Percentiles rank a stretch among this genome's conserved stretches.
phyloP scores from a whole-genome alignment of 2,113 vertebrate genomes.

The Crypturellus undulatus region DNA sequence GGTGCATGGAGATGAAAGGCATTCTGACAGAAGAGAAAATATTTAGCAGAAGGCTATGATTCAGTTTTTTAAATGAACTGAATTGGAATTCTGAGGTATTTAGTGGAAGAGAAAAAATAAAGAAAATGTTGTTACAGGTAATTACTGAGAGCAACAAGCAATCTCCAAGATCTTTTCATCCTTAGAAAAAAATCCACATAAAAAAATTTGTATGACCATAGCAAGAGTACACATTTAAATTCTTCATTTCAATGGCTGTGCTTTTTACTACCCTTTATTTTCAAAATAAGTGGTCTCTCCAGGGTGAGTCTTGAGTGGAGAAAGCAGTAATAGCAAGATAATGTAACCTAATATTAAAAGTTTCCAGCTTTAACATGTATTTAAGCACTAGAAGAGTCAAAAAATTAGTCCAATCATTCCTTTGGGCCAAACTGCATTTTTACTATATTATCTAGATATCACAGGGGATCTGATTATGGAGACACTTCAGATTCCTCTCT shows the following conservation, averaged over 20 bases:
- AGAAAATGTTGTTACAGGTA: slow-evolving; percentile 11
- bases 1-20: background rate
- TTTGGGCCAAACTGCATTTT: slow-evolving; percentile 10
- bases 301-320: background rate
- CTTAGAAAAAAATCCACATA: slow-evolving; percentile 51
- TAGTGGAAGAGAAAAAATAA: background rate
- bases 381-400: background rate
- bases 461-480: background rate
- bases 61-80: slow-evolving; percentile 14
- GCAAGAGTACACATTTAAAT: slow-evolving; percentile 37
- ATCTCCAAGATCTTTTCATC: slow-evolving; percentile 8
- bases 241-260: slow-evolving; percentile 12
- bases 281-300: slow-evolving; percentile 5
- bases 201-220: slow-evolving; percentile 59
- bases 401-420: background rate
- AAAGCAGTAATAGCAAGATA: background rate
- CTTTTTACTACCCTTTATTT: slow-evolving; percentile 43
- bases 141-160: background rate
- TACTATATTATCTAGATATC: background rate
- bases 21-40: background rate
- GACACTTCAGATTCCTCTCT: background rate
- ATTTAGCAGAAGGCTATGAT: background rate
- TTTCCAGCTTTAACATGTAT: background rate
- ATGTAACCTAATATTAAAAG: background rate
- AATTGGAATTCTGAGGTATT: background rate